Conservation (phyloP, 2,113 vertebrate genomes). For the Setophaga petechia region DNA sequence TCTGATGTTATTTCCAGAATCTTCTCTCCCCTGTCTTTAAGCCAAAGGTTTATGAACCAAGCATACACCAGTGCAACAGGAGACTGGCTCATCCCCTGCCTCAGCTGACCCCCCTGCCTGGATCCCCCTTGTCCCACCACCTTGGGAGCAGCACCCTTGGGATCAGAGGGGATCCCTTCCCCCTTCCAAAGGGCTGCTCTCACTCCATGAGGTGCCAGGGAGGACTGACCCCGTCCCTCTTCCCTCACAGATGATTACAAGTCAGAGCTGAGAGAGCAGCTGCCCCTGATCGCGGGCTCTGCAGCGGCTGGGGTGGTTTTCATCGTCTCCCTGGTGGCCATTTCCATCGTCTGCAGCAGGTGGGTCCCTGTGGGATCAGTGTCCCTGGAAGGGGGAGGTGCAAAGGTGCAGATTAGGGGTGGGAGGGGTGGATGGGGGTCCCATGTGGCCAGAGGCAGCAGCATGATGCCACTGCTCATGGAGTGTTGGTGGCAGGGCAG, state of each 20-base stretch:
- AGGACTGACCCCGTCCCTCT: not conserved
- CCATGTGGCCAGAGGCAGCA: fast-evolving
- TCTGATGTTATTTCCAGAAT: not conserved
- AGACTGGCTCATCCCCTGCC: not conserved
- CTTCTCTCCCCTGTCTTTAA: not conserved
- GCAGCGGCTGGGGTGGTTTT: constrained; percentile 95
- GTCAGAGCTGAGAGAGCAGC: constrained; percentile 94
- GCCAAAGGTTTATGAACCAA: not conserved
- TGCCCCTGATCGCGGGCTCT: constrained; percentile 94
- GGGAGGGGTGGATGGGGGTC: not conserved
- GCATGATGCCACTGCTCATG: fast-evolving
- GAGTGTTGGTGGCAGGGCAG: not conserved
- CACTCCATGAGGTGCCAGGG: fast-evolving
- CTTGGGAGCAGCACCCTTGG: not conserved
- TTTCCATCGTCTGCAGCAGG: constrained; percentile 99
- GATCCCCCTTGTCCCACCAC: not conserved
- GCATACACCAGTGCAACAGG: fast-evolving
- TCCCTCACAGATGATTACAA: constrained; percentile 92
- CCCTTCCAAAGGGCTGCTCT: not conserved
- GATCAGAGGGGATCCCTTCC: not conserved
- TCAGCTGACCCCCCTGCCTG: fast-evolving
- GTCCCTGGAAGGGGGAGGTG: not conserved
- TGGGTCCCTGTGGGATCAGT: constrained; percentile 24
- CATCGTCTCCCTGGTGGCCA: constrained; percentile 94
- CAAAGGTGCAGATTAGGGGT: fast-evolving